Conservation (phyloP, 2,797 vertebrate species). For the Bovichtus variegatus region DNA sequence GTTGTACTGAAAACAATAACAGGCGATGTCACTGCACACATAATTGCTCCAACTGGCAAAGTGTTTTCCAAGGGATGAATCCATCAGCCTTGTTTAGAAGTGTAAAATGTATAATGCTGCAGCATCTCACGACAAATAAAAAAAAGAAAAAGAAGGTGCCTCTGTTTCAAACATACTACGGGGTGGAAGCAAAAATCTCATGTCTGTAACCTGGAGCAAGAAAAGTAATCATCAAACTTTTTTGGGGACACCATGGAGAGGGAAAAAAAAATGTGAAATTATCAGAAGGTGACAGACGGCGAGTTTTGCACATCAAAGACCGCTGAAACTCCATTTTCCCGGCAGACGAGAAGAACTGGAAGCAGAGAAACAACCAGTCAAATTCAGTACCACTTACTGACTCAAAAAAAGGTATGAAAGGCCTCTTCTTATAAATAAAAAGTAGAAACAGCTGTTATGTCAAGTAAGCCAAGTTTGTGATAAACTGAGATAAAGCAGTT, state of each 20-base stretch:
- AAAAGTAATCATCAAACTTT: conserved; percentile 65
- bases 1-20: conserved; percentile 75
- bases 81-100: conserved; percentile 69
- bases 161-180: conserved; percentile 45
- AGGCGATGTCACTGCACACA: conserved; percentile 67
- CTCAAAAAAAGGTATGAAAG: neutral
- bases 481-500: conserved; percentile 45
- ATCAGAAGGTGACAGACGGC: conserved; percentile 45
- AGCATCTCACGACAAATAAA: conserved; percentile 56
- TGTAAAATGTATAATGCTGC: conserved; percentile 52
- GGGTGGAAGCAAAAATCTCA: conserved; percentile 48
- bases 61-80: conserved; percentile 64
- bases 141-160: neutral
- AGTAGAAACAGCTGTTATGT: conserved; percentile 12
- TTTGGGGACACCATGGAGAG: conserved; percentile 2
- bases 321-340: conserved; percentile 30
- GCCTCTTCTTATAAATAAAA: neutral
- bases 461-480: conserved; percentile 12
- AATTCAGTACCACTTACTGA: conserved; percentile 14
- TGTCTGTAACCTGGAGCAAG: conserved; percentile 68
- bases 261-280: conserved; percentile 5
- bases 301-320: conserved; percentile 45
- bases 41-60: conserved; percentile 73
- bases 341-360: conserved; percentile 22
- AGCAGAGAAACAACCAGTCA: conserved; percentile 25